Evolutionary conservation across 2,797 vertebrate genomes (phyloP), one percentile per base, ranked within the genome.

Genomic region (Dryobates pubescens): DNA sequence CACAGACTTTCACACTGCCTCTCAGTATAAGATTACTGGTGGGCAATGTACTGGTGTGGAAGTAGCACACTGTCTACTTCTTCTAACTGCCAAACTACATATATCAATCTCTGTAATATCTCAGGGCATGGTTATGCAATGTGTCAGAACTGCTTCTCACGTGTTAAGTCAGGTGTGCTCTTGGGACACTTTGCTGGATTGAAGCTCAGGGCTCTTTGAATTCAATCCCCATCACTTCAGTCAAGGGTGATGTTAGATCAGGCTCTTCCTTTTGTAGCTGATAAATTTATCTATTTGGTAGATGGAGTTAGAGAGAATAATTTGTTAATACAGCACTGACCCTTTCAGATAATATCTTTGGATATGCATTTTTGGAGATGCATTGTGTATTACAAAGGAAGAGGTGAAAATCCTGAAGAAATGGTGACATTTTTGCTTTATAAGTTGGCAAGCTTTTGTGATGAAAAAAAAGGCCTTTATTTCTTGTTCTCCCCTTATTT

Each of bases 1-100:
- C 96, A 83, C 95, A 96, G 92, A 96, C 93, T 95, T 96, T 95
- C 95, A 96, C 96, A 96, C 95, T 96, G 93, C 93, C 92, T 96
- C 94, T 96, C 95, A 93, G 94, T 89, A 95, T 73, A 83, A 89
- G 87, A 92, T 92, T 93, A 86, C 94, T 96, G 95, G 94, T 96
- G 94, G 96, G 96, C 95, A 96, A 90, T 27, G 70, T 94, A 94
- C 79, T 94, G 89, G 73, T 78, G 84, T 96, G 90, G 93, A 94
- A 94, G 93, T 89, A 95, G 92, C 92, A 95, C 84, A 34, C 75
- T 89, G 92, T 95, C 94, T 96, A 57, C 93, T 93, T 93, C 89
- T 93, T 82, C 57, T 77, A 86, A 65, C 85, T 67, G 58, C 85
- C 45, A 24, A 96, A 49, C 94, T 59, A 95, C 92, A 34, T 62